Conservation (phyloP, 2,797 vertebrate species). For the Thripadectes ignobilis region DNA sequence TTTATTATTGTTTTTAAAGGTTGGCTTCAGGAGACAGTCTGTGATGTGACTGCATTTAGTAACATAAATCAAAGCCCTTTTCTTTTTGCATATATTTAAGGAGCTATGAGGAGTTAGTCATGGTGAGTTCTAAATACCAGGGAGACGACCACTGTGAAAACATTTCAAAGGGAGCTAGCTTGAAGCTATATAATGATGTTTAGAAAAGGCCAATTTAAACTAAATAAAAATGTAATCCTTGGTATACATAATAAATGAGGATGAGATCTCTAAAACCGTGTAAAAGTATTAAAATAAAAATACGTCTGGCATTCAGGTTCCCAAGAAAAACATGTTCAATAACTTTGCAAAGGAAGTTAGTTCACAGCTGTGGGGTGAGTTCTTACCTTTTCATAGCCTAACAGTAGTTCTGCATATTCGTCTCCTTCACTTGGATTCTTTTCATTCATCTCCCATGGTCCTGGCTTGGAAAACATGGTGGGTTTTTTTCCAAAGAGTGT, state of each 20-base stretch:
- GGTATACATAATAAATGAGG: background rate
- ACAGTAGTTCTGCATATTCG: background rate
- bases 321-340: background rate
- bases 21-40: slow-evolving; percentile 6
- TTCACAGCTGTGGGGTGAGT: background rate
- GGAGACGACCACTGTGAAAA: background rate
- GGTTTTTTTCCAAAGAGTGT: background rate
- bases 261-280: background rate
- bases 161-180: background rate
- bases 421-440: background rate
- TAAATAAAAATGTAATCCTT: background rate
- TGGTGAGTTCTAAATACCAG: slow-evolving; percentile 3
- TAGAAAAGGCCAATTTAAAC: slow-evolving; percentile 19
- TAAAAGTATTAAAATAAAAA: background rate
- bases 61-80: slow-evolving; percentile 1
- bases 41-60: slow-evolving; percentile 17
- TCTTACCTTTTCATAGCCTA: background rate
- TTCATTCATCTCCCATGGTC: background rate
- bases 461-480: background rate
- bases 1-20: slow-evolving; percentile 22
- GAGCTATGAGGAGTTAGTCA: background rate
- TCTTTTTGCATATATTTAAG: slow-evolving; percentile 2
- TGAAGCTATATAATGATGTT: background rate
- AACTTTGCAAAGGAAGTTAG: background rate
- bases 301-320: background rate